A percentile compares a stretch with the other conserved stretches of the same genome.
These are phyloP conservation scores for Oncorhynchus nerka DNA, from an alignment of 2,113 vertebrate species.

Conservation along the genomic window DNA sequence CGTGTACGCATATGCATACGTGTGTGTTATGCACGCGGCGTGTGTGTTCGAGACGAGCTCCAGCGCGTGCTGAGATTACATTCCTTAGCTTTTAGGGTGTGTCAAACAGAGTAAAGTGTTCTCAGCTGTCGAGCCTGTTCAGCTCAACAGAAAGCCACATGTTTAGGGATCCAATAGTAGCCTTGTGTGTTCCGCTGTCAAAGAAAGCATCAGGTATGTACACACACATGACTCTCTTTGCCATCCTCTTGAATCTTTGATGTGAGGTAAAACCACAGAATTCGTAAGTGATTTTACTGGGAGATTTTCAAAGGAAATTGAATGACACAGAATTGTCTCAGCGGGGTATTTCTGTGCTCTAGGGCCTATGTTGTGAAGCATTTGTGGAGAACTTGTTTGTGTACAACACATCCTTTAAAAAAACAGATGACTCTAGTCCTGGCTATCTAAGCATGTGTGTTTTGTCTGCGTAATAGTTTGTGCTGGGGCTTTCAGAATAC, in stretches of 20 bases:
- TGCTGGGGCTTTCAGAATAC: conserved; percentile 31
- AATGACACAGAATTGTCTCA: neutral
- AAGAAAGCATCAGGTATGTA: neutral
- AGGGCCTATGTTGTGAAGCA: neutral
- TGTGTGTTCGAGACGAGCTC: conserved; percentile 30
- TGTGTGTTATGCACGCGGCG: no score
- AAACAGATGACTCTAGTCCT: conserved; percentile 23
- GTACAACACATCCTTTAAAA: conserved; percentile 11
- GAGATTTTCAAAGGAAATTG: neutral
- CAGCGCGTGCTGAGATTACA: conserved; percentile 45
- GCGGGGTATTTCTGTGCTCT: no score
- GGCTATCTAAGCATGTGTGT: conserved; percentile 12
- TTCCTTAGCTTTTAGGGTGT: conserved; percentile 59
- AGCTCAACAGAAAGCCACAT: conserved; percentile 51
- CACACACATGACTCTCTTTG: neutral
- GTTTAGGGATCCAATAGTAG: conserved; percentile 48
- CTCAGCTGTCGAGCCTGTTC: conserved; percentile 46
- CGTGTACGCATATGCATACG: neutral
- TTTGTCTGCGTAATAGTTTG: conserved; percentile 3
- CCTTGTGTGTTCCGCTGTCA: conserved; percentile 34
- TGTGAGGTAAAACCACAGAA: neutral
- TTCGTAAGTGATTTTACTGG: neutral
- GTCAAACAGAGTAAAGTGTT: conserved; percentile 49
- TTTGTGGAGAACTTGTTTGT: neutral
- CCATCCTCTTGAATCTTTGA: no score